Conservation (phyloP, 2,888 invertebrate genomes). For the Rutpela maculata region DNA sequence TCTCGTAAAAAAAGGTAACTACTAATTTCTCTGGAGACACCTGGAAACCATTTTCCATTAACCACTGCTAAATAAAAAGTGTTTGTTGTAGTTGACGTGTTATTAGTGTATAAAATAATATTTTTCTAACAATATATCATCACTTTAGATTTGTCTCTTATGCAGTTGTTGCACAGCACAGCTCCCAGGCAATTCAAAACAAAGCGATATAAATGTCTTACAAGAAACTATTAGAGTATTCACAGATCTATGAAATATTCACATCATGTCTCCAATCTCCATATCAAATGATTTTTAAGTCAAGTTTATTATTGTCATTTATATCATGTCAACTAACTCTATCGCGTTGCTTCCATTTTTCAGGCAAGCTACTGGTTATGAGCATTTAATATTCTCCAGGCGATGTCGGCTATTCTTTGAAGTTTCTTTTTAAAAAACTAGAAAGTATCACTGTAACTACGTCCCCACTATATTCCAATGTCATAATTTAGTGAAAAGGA, state of each 20-base stretch:
- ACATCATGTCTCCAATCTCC: neutral
- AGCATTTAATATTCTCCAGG: neutral
- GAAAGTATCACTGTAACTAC: neutral
- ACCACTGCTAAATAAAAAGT: too few species aligned
- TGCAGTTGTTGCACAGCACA: neutral
- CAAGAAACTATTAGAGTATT: neutral
- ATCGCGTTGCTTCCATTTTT: neutral
- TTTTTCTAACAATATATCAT: too few species aligned
- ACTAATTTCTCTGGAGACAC: too few species aligned
- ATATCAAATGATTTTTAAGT: neutral
- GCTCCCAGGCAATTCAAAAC: neutral
- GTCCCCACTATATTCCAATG: neutral
- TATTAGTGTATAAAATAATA: too few species aligned
- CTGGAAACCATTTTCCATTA: too few species aligned
- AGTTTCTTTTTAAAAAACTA: neutral
- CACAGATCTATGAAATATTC: neutral
- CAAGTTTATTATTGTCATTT: conserved; percentile 4
- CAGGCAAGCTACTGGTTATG: neutral
- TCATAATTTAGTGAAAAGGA: neutral
- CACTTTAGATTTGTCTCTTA: neutral
- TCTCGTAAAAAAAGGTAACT: too few species aligned
- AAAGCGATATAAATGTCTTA: neutral
- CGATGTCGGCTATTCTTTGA: neutral
- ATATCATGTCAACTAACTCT: neutral
- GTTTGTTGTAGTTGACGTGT: too few species aligned